Evolutionary conservation across 2,888 invertebrate species (phyloP), one percentile per base, ranked within the genome.

Genomic region (Diaprepes abbreviatus): DNA sequence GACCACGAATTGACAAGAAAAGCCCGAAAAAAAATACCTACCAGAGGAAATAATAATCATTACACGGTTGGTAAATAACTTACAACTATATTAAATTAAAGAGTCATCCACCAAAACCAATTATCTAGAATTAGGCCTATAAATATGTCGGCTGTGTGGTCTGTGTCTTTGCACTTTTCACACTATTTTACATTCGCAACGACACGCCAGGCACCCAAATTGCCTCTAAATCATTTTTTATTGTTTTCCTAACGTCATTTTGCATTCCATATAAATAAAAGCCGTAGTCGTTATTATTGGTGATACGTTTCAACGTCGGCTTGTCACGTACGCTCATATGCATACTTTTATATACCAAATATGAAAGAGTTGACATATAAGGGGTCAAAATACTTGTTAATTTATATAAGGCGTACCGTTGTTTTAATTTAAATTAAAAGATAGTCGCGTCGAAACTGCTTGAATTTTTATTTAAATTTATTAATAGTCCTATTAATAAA

Each of bases 221-320:
- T 45, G 55, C 57, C 63, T 62, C 50, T 68, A 62, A 68, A 68
- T 68, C 68, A 68, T 68, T 63, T 68, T 68, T 68, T 68, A 68
- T 68, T 68, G 63, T 63, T 68, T 63, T 68, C 68, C 43, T 62
- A 57, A 48, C 50, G 62, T 55, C 40, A 68, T 38, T 68, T 68
- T 48, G 68, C 63, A 68, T 68, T 62, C 62, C 48, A 36, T 60
- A 67, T 62, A 62, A 45, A 45, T 55, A 67, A 60, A 62, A n/a
- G 43, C 14, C 16, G 50, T 12, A 38, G 57, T 35, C 45, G 45
- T 63, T 63, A 43, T 62, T 68, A 68, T 68, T 68, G 57, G 31
- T 59, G 45, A 62, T 43, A 62, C 36, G 62, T 45, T 43, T 28
- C 33, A 33, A 19, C 33, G 55, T 36, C 52, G 52, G 10, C 36